Evolutionary conservation across 1,140 invertebrate species (phyloP).

Genomic region (Bombus soroeensis): DNA sequence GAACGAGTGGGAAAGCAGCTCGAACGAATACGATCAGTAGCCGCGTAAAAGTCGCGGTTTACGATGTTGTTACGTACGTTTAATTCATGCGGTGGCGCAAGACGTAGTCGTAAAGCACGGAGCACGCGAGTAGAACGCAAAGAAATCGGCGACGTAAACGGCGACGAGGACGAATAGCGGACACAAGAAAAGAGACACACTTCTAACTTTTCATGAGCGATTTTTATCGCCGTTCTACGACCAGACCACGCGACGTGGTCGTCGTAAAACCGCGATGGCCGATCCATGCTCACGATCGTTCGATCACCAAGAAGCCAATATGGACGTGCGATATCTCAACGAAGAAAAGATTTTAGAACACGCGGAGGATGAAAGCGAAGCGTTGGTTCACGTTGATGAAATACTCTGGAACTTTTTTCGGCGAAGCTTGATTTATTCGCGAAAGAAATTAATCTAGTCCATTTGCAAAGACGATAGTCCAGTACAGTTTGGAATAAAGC

Average conservation of each 20-base stretch:
- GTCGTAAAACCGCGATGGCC: slow-evolving; percentile 68
- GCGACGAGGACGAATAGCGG: not conserved
- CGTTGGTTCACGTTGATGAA: too few species aligned
- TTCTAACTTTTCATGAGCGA: slow-evolving; percentile 75
- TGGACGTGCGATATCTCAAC: not conserved
- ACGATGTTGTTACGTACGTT: not conserved
- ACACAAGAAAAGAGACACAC: slow-evolving; percentile 47
- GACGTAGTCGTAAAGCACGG: slow-evolving; percentile 45
- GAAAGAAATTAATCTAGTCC: too few species aligned
- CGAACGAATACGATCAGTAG: not conserved
- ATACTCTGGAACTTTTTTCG: too few species aligned
- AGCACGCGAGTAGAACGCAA: not conserved
- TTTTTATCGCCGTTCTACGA: slow-evolving; percentile 72
- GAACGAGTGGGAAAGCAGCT: not conserved
- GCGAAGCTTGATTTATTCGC: too few species aligned
- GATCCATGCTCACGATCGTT: slow-evolving; percentile 26
- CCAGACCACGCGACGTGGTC: slow-evolving; percentile 1
- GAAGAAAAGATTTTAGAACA: not conserved
- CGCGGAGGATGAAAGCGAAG: too few species aligned
- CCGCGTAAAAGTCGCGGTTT: slow-evolving; percentile 22
- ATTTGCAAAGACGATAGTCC: too few species aligned
- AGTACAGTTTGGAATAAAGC: too few species aligned
- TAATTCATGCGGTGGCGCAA: not conserved
- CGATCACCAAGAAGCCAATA: slow-evolving; percentile 30
- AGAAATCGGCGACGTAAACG: slow-evolving; percentile 6